Percentiles rank a stretch among this genome's conserved stretches.
Evolutionary conservation across 1,140 invertebrate species (phyloP).

Genomic region (Triops longicaudatus): DNA sequence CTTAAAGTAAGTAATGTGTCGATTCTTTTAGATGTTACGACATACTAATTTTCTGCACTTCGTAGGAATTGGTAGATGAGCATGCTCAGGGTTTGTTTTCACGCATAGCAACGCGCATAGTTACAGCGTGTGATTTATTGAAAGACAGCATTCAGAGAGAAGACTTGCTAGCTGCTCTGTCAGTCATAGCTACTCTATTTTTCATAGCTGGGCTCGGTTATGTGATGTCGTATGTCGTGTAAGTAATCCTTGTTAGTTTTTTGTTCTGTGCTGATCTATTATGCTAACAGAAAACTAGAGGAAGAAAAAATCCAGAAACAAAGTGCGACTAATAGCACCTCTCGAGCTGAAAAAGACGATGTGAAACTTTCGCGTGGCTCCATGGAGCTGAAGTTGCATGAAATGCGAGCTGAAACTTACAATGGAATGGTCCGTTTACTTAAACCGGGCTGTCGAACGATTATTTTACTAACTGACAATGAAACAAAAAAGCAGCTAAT

Average conservation of each 20-base stretch:
- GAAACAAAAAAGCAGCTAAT: conserved; percentile 77
- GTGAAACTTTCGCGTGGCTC: conserved; percentile 18
- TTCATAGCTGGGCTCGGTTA: conserved; percentile 75
- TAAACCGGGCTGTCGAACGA: conserved; percentile 89
- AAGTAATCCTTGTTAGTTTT: conserved; percentile 38
- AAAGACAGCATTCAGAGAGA: conserved; percentile 66
- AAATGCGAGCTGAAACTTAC: conserved; percentile 88
- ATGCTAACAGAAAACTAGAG: conserved; percentile 55
- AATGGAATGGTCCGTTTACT: conserved; percentile 84
- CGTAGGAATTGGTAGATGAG: conserved; percentile 61
- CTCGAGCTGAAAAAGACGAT: conserved; percentile 36
- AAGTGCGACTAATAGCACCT: conserved; percentile 27
- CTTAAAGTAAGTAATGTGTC: conserved; percentile 39
- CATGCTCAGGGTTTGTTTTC: conserved; percentile 63
- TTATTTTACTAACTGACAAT: conserved; percentile 80
- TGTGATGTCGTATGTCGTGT: conserved; percentile 81
- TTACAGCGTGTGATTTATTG: conserved; percentile 62
- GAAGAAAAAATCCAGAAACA: conserved; percentile 58
- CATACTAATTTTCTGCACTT: conserved; percentile 19
- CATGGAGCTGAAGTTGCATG: conserved; percentile 72
- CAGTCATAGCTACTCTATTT: conserved; percentile 68
- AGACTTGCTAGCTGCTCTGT: conserved; percentile 68
- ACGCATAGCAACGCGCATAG: conserved; percentile 55
- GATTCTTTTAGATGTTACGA: neutral
- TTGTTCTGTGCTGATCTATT: conserved; percentile 8